Evolutionary conservation across 2,113 vertebrate species (phyloP), one percentile per base, ranked within the genome.

Genomic region (Scatophagus argus): DNA sequence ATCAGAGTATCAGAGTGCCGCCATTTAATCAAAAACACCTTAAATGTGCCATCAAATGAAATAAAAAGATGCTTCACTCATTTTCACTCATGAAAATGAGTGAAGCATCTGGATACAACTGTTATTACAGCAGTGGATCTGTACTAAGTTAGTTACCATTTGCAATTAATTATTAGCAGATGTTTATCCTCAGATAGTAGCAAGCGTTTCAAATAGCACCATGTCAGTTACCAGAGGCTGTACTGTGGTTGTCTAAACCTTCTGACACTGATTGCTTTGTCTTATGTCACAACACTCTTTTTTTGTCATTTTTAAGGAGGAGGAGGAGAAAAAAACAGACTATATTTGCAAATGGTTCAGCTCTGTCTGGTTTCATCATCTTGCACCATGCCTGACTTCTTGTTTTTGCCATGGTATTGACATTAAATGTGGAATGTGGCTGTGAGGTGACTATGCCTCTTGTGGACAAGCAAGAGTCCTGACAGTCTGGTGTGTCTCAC

Each of bases 341-440:
- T 32, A 59, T 64, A 39, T 47, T 34, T 58, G 58, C 39, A 59
- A 61, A 73, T 14, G 11, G 36, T 62, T 70, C n/a, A 65, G 43
- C 31, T 49, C 39, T 5, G 46, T 70, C 77, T 86, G 51, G 63
- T 68, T 64, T 29, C 65, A 81, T 71, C 55, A 81, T 76, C 58
- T 67, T 29, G 41, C 54, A 38, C 29, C 76, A 76, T 75, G 41
- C 63, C 31, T 14, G 25, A 61, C 63, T 60, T 69, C 38, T 72
- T 72, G 36, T 69, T 81, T 74, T 65, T 65, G n/a, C 54, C 36
- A 21, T 27, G 44, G 39, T 34, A 67, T 25, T 82, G 67, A 63
- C 68, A 61, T 65, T 59, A 62, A 34, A 77, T 49, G 43, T 56
- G 75, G 34, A 81, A 83, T 74, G 64, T 68, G 64, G 64, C 56